Evolutionary conservation across 2,797 vertebrate species (phyloP).

Genomic region (Trachops cirrhosus): DNA sequence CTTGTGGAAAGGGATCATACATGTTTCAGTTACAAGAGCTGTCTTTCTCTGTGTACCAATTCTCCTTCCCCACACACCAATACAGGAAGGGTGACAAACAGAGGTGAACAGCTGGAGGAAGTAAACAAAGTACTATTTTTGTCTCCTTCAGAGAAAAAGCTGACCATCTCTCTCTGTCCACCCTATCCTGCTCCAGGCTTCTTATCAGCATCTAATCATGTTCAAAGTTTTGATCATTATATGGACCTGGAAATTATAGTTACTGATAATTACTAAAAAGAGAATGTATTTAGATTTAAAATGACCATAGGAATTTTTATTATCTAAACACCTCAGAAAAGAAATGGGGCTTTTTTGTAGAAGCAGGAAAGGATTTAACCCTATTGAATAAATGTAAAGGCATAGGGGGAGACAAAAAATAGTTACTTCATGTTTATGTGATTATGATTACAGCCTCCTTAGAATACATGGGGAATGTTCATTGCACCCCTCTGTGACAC

Average conservation of each 20-base stretch:
- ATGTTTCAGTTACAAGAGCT: not conserved
- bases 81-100: not conserved
- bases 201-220: not conserved
- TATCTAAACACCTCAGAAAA: not conserved
- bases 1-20: not conserved
- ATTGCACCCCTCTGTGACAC: not conserved
- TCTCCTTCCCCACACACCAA: not conserved
- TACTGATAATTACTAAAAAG: conserved; percentile 6
- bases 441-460: not conserved
- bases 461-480: not conserved
- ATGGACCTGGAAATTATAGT: not conserved
- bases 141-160: not conserved
- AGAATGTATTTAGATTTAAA: conserved; percentile 10
- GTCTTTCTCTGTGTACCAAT: not conserved
- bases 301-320: not conserved
- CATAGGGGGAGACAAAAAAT: not conserved
- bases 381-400: conserved; percentile 36
- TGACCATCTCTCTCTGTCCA: not conserved
- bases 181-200: not conserved
- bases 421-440: not conserved
- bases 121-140: not conserved
- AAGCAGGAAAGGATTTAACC: not conserved
- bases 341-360: not conserved
- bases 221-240: conserved; percentile 7
- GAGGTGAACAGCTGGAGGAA: not conserved